phyloP scores from a whole-genome alignment of 2,797 vertebrate genomes.

The Holocentrus rufus region DNA sequence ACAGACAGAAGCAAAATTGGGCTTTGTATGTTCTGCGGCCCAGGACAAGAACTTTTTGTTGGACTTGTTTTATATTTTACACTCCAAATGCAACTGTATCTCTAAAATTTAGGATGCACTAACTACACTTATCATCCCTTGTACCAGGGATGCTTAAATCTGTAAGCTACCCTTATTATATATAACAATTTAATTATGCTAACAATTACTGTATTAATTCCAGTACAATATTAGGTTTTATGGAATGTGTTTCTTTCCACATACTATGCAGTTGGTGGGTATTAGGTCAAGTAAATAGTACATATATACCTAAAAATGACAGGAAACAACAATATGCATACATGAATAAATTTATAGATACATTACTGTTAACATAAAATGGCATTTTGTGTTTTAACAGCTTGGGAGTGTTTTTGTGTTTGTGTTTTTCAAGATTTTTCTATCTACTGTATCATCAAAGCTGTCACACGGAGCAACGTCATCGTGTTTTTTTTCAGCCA shows the following conservation, averaged over 20 bases:
- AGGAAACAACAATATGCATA: too few relatives aligned
- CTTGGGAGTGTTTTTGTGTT: too few relatives aligned
- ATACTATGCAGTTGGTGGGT: too few relatives aligned
- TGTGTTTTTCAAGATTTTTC: too few relatives aligned
- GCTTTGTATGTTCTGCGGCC: constrained; percentile 17
- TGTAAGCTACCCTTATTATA: not conserved
- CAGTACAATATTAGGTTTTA: not conserved
- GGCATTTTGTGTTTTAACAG: too few relatives aligned
- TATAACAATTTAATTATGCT: not conserved
- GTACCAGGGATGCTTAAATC: not conserved
- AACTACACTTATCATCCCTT: not conserved
- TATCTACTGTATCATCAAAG: too few relatives aligned
- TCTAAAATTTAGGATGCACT: not conserved
- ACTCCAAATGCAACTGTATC: not conserved
- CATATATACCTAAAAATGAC: too few relatives aligned
- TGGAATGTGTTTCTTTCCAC: too few relatives aligned
- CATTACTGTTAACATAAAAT: too few relatives aligned
- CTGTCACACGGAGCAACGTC: constrained; percentile 14
- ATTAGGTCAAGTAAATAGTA: too few relatives aligned
- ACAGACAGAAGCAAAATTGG: constrained; percentile 15
- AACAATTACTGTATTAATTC: not conserved
- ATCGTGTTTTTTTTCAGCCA: constrained; percentile 33
- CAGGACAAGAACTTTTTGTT: not conserved
- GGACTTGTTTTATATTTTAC: not conserved
- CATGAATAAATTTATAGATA: too few relatives aligned